Evolutionary conservation across 2,113 vertebrate species (phyloP).

Genomic region (Seriola quinqueradiata): DNA sequence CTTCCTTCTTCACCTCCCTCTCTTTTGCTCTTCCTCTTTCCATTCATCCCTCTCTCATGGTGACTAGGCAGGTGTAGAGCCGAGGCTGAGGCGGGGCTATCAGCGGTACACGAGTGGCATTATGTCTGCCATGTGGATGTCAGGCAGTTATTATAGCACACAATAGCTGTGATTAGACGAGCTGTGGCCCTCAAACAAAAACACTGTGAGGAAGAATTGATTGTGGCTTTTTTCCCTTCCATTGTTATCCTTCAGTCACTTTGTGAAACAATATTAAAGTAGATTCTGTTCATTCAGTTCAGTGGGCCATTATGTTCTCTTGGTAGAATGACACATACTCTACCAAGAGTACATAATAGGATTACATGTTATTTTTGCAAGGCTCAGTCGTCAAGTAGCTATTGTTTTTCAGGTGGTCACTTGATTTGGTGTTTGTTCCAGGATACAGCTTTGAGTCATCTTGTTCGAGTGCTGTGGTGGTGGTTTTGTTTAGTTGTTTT

Average conservation of each 20-base stretch:
- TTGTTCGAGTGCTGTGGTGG: background rate
- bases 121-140: slow-evolving; percentile 13
- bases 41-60: slow-evolving; percentile 13
- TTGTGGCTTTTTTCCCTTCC: background rate
- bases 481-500: background rate
- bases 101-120: slow-evolving; percentile 23
- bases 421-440: slow-evolving; percentile 46
- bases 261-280: slow-evolving; percentile 7
- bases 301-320: background rate
- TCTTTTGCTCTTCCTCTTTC: slow-evolving; percentile 8
- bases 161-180: slow-evolving; percentile 51
- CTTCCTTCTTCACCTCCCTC: slow-evolving; percentile 18
- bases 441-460: slow-evolving; percentile 20
- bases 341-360: slow-evolving; percentile 46
- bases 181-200: slow-evolving; percentile 46
- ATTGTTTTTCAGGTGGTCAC: slow-evolving; percentile 55
- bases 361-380: slow-evolving; percentile 53
- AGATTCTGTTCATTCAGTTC: slow-evolving; percentile 14
- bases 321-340: background rate
- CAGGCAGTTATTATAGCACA: slow-evolving; percentile 33
- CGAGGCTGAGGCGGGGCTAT: slow-evolving; percentile 16
- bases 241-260: slow-evolving; percentile 12
- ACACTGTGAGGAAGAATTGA: slow-evolving; percentile 3
- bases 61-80: slow-evolving; percentile 49
- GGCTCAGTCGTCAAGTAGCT: background rate